These are phyloP conservation scores for Halocynthia aurantium DNA, from an alignment of 23 tunicate species.

Conservation along the genomic window DNA sequence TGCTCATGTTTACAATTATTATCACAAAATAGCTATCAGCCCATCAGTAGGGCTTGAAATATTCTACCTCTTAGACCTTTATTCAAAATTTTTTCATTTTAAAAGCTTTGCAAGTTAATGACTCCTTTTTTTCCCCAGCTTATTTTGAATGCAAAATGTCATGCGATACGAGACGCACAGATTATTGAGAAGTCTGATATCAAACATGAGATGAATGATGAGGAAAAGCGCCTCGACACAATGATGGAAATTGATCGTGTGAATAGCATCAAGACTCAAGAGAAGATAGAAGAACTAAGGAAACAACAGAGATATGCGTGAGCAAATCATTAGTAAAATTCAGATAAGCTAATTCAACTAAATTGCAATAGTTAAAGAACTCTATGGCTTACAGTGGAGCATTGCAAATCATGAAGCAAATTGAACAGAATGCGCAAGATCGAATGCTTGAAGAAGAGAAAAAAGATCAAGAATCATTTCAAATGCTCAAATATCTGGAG, in stretches of 20 bases:
- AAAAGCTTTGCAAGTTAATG: too few relatives aligned
- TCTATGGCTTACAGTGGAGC: slow-evolving; percentile 62
- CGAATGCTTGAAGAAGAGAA: slow-evolving; percentile 87
- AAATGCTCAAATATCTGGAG: slow-evolving; percentile 86
- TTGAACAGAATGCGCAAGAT: slow-evolving; percentile 82
- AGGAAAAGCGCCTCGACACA: slow-evolving; percentile 87
- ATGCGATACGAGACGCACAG: slow-evolving; percentile 98
- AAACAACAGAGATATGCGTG: slow-evolving; percentile 92
- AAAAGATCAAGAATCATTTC: slow-evolving; percentile 91
- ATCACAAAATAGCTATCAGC: too few relatives aligned
- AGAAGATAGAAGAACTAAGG: slow-evolving; percentile 84
- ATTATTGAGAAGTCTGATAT: slow-evolving; percentile 79
- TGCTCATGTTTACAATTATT: too few relatives aligned
- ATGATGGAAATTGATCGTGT: slow-evolving; percentile 98
- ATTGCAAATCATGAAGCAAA: slow-evolving; percentile 90
- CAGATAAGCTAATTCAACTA: neutral
- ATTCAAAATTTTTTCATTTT: too few relatives aligned
- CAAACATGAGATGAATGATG: slow-evolving; percentile 56
- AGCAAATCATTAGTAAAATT: slow-evolving; percentile 2
- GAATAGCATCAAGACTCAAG: slow-evolving; percentile 83
- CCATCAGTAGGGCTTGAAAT: too few relatives aligned
- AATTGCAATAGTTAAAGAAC: neutral
- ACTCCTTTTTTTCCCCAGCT: slow-evolving; percentile 31
- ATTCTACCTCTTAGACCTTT: too few relatives aligned
- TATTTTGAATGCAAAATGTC: slow-evolving; percentile 91